Conservation (phyloP, 2,888 invertebrate genomes). For the Eupeodes latifasciatus region DNA sequence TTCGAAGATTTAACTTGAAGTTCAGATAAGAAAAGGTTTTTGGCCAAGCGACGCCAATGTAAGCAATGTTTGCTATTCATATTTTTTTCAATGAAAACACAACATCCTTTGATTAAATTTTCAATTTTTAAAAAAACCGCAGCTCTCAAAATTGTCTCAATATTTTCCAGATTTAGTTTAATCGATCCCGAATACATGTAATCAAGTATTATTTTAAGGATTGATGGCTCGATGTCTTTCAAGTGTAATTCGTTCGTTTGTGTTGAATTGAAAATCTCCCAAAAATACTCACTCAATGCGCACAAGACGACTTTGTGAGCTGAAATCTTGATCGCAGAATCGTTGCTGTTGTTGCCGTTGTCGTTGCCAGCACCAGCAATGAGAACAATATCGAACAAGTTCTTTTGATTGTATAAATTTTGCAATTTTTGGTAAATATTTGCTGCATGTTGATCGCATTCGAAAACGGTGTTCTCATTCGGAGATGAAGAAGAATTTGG, state of each 20-base stretch:
- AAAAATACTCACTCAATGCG: neutral
- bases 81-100: neutral
- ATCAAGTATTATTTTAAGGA: neutral
- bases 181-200: neutral
- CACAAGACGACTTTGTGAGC: neutral
- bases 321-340: neutral
- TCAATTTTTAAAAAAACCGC: neutral
- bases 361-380: neutral
- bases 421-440: neutral
- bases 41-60: neutral
- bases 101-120: neutral
- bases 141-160: neutral
- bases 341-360: too few species aligned
- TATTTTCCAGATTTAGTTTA: neutral
- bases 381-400: neutral
- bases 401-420: neutral
- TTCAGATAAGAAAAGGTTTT: neutral
- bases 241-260: neutral
- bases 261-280: neutral
- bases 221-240: neutral
- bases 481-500: neutral
- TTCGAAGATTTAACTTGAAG: neutral
- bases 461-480: neutral
- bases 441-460: neutral
- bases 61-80: neutral